A percentile compares a stretch with the other conserved stretches of the same genome.
These are phyloP conservation scores for Paramuricea clavata DNA, from an alignment of 92 coral and sea anemone genomes.

Conservation along the genomic window DNA sequence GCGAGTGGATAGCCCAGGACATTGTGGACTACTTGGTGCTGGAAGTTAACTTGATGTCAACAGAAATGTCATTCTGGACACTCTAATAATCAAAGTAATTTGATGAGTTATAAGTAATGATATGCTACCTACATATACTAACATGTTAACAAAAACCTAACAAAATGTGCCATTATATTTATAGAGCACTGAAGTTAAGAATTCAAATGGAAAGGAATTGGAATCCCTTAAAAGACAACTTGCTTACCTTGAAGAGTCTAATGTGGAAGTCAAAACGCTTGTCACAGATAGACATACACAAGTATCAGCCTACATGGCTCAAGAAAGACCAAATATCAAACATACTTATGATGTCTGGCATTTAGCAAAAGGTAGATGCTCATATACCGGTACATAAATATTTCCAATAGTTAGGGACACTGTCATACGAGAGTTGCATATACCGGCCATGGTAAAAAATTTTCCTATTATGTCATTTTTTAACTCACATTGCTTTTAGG, in stretches of 20 bases:
- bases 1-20: constrained; percentile 68
- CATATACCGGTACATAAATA: not conserved
- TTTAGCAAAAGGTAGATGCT: constrained; percentile 39
- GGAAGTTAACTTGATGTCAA: not conserved
- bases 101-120: not conserved
- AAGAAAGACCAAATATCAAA: not conserved
- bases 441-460: not conserved
- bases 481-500: too few relatives aligned
- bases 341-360: constrained; percentile 31
- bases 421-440: not conserved
- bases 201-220: not conserved
- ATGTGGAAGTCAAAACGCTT: not conserved
- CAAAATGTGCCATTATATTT: not conserved
- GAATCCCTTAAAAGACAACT: constrained; percentile 52
- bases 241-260: not conserved
- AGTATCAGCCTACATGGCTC: constrained; percentile 5
- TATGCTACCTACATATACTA: constrained; percentile 4
- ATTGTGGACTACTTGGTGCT: constrained; percentile 42
- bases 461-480: too few relatives aligned
- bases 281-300: not conserved
- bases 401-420: not conserved
- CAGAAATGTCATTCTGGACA: constrained; percentile 16
- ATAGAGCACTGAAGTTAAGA: constrained; percentile 12
- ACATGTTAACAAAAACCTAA: not conserved
- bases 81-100: constrained; percentile 16